Percentiles rank a stretch among this genome's conserved stretches.
Conservation (phyloP, 1,140 invertebrate genomes). For the Prorops nasuta region DNA sequence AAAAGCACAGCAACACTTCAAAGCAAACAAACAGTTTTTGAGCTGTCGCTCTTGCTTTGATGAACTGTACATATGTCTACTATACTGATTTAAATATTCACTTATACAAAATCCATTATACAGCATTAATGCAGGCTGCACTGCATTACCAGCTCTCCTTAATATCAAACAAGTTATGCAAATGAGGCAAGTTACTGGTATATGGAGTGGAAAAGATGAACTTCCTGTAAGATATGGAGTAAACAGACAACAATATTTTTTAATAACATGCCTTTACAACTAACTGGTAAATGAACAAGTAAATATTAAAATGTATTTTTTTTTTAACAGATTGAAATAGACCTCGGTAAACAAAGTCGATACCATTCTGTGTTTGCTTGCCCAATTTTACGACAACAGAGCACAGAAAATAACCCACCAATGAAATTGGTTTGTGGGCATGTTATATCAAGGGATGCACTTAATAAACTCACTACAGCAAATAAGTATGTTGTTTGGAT, state of each 20-base stretch:
- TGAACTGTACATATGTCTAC: background rate
- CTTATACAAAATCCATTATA: constrained; percentile 28
- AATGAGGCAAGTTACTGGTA: constrained; percentile 88
- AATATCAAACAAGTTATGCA: constrained; percentile 96
- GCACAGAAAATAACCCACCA: constrained; percentile 94
- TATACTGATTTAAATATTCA: background rate
- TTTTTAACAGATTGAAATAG: constrained; percentile 80
- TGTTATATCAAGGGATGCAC: constrained; percentile 95
- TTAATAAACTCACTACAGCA: constrained; percentile 89
- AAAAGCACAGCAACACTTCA: no score
- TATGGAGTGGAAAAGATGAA: constrained; percentile 95
- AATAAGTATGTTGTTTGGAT: constrained; percentile 73
- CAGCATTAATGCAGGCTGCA: constrained; percentile 88
- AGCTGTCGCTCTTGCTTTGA: background rate
- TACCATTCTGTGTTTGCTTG: constrained; percentile 99
- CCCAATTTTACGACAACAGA: constrained; percentile 95
- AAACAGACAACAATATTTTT: background rate
- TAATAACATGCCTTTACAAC: no score
- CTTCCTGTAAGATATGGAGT: constrained; percentile 72
- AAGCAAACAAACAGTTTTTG: background rate
- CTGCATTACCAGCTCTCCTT: constrained; percentile 87
- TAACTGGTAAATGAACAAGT: background rate
- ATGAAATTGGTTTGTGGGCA: constrained; percentile 97
- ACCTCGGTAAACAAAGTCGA: constrained; percentile 79
- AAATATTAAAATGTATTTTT: constrained; percentile 1